Percentiles rank a stretch among this genome's conserved stretches.
These are phyloP conservation scores for Dioctria linearis DNA, from an alignment of 2,888 invertebrate species.

Conservation along the genomic window DNA sequence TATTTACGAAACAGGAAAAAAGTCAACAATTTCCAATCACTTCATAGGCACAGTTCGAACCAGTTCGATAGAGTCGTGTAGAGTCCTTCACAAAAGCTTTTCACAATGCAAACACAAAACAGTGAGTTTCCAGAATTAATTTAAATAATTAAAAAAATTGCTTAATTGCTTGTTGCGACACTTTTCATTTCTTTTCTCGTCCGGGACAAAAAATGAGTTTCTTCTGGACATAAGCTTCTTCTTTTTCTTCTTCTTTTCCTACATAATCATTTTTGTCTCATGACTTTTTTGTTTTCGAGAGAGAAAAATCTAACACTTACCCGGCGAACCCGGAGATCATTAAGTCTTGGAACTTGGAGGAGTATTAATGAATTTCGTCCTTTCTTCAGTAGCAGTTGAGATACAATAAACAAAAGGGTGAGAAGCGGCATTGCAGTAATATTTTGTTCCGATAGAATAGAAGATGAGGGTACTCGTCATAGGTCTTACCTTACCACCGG, in stretches of 20 bases:
- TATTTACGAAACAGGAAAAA: constrained; percentile 1
- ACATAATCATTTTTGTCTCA: background rate
- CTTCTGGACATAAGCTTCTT: background rate
- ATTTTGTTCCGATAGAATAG: no score
- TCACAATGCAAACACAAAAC: constrained; percentile 22
- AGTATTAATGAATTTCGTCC: constrained; percentile 36
- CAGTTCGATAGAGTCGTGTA: background rate
- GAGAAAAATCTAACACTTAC: background rate
- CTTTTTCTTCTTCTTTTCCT: background rate
- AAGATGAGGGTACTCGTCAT: background rate
- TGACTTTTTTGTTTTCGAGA: no score
- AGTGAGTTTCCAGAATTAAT: constrained; percentile 40
- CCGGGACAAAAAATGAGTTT: background rate
- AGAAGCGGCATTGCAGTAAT: background rate
- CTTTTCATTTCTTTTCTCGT: constrained; percentile 11
- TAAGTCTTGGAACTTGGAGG: constrained; percentile 3
- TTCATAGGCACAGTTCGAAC: background rate
- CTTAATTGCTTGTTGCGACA: constrained; percentile 50
- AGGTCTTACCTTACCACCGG: background rate
- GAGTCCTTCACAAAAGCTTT: constrained; percentile 16
- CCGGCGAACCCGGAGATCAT: constrained; percentile 8
- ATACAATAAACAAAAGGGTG: background rate
- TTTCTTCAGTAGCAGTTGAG: background rate
- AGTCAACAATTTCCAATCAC: background rate
- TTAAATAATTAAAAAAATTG: constrained; percentile 51